Evolutionary conservation across 2,113 vertebrate species (phyloP).

Genomic region (Ameiurus melas): DNA sequence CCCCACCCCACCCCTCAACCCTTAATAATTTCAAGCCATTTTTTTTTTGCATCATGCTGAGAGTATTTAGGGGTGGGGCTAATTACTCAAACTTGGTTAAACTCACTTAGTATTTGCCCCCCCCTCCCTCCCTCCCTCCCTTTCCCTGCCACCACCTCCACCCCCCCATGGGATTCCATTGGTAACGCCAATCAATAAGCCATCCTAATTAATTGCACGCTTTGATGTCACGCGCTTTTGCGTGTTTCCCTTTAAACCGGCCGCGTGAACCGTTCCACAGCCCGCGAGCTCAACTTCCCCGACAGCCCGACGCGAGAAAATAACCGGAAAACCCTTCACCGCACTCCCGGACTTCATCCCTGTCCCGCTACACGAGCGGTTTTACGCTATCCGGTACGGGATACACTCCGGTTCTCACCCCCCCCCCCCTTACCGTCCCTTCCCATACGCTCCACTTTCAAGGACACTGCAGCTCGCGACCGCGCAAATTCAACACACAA

Average conservation of each 20-base stretch:
- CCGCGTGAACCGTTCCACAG: background rate
- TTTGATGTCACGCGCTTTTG: conserved; percentile 16
- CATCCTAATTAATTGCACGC: background rate
- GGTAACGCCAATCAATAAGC: background rate
- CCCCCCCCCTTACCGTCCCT: conserved; percentile 36
- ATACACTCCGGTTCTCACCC: background rate
- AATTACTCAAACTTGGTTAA: conserved; percentile 66
- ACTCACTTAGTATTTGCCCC: conserved; percentile 28
- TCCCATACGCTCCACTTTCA: conserved; percentile 68
- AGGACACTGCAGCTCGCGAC: conserved; percentile 77
- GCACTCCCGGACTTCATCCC: conserved; percentile 2
- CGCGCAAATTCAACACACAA: conserved; percentile 50
- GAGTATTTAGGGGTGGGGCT: conserved; percentile 70
- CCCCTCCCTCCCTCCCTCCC: too few species aligned
- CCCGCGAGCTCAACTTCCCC: conserved; percentile 12
- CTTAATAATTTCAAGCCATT: conserved; percentile 47
- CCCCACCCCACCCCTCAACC: background rate
- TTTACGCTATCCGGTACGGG: conserved; percentile 18
- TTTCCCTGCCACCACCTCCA: accelerated
- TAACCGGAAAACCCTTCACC: background rate
- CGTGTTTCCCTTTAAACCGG: conserved; percentile 5
- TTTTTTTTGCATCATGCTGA: conserved; percentile 58
- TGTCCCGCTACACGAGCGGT: conserved; percentile 9
- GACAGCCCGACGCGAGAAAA: background rate
- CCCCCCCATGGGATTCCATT: background rate